Conservation (phyloP, 2,797 vertebrate species). For the Microctenopoma lineatum region DNA sequence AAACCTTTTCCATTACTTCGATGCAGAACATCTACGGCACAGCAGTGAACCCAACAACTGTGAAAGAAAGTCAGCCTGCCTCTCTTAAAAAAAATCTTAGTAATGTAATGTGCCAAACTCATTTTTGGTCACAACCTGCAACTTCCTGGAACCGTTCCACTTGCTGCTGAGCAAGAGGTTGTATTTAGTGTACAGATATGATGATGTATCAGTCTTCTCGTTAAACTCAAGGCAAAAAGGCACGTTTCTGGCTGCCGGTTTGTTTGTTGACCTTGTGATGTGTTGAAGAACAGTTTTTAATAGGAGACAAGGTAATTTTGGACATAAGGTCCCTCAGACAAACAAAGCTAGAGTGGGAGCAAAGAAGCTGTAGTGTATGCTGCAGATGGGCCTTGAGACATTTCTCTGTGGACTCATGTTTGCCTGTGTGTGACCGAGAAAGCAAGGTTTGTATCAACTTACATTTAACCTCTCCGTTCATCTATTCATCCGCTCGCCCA, state of each 20-base stretch:
- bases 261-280: background rate
- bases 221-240: background rate
- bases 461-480: conserved; percentile 48
- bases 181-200: conserved; percentile 6
- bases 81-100: no score
- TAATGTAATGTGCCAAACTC: no score
- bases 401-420: conserved; percentile 21
- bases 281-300: conserved; percentile 1
- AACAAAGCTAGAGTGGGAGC: background rate
- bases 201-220: background rate
- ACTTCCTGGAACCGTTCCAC: background rate
- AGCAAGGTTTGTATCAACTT: conserved; percentile 50
- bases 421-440: conserved; percentile 31
- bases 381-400: conserved; percentile 2
- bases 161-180: background rate
- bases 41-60: no score
- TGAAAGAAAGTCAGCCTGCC: no score
- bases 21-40: no score
- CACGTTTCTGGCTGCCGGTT: background rate
- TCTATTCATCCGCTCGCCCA: conserved; percentile 33
- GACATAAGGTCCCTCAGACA: background rate
- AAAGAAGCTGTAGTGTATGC: conserved; percentile 16
- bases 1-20: background rate
- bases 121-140: background rate
- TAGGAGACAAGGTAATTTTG: background rate